These are phyloP conservation scores for Albula goreensis DNA, from an alignment of 2,113 vertebrate species.

Conservation along the genomic window DNA sequence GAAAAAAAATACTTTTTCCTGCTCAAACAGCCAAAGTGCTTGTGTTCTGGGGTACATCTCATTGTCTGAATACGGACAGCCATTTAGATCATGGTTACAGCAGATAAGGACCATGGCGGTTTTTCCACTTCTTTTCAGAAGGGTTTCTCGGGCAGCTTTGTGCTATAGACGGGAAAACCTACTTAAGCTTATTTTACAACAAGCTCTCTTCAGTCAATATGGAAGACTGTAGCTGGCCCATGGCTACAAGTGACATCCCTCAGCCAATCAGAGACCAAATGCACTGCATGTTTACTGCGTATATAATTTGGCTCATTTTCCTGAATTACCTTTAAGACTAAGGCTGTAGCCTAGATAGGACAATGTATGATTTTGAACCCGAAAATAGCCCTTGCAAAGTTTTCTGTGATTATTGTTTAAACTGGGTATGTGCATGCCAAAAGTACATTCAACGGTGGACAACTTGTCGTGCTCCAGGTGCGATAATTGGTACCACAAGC, in stretches of 20 bases:
- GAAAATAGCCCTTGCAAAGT: neutral
- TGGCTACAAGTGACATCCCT: neutral
- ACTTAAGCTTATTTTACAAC: neutral
- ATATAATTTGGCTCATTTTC: neutral
- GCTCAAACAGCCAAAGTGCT: neutral
- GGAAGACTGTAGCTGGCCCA: slow-evolving; percentile 3
- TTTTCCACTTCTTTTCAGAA: slow-evolving; percentile 1
- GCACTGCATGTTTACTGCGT: neutral
- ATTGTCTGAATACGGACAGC: neutral
- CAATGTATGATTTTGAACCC: neutral
- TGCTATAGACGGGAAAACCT: neutral
- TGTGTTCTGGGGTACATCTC: neutral
- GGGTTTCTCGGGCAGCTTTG: neutral
- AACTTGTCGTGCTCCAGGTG: neutral
- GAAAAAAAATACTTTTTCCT: slow-evolving; percentile 3
- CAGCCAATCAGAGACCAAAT: slow-evolving; percentile 9
- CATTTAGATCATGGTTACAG: neutral
- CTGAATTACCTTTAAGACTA: neutral
- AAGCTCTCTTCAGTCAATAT: neutral
- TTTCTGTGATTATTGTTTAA: neutral
- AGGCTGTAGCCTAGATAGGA: neutral
- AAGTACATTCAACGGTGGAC: neutral
- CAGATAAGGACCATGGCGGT: neutral
- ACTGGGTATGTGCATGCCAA: neutral
- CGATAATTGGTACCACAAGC: neutral